Percentiles rank a stretch among this genome's conserved stretches.
Conservation (phyloP, 2,797 vertebrate genomes). For the Pseudochirops cupreus region DNA sequence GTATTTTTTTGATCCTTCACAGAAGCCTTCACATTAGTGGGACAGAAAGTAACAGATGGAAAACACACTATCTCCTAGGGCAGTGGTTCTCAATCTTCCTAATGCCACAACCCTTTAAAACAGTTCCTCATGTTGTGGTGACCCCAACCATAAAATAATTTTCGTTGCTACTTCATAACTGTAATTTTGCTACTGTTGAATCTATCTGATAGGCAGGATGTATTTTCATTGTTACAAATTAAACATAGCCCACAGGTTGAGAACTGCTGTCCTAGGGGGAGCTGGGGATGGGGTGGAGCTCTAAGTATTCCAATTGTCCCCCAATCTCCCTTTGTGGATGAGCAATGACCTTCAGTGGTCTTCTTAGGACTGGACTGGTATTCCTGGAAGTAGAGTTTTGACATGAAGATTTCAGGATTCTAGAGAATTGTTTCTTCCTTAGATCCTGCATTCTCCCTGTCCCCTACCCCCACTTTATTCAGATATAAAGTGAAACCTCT, state of each 20-base stretch:
- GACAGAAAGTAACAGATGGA: background rate
- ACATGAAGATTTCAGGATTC: background rate
- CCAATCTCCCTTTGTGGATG: background rate
- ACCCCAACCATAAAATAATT: no score
- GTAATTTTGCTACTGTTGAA: no score
- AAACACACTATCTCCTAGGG: background rate
- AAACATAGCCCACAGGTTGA: no score
- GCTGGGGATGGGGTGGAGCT: background rate
- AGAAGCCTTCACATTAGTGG: background rate
- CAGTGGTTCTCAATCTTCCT: no score
- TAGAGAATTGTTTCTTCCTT: conserved; percentile 24
- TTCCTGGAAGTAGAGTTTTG: background rate
- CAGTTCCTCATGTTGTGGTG: no score
- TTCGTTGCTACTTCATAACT: no score
- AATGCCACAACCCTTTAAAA: no score
- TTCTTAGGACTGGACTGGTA: background rate
- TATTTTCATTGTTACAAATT: no score
- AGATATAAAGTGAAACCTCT: background rate
- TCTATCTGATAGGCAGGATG: no score
- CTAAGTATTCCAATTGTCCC: background rate
- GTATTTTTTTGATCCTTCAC: background rate
- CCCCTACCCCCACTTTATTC: background rate
- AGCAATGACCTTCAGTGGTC: background rate
- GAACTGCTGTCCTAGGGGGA: background rate
- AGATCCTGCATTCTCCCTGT: background rate